A percentile compares a stretch with the other conserved stretches of the same genome.
Evolutionary conservation across 2,797 vertebrate genomes (phyloP).

Genomic region (Ispidina lecontei): DNA sequence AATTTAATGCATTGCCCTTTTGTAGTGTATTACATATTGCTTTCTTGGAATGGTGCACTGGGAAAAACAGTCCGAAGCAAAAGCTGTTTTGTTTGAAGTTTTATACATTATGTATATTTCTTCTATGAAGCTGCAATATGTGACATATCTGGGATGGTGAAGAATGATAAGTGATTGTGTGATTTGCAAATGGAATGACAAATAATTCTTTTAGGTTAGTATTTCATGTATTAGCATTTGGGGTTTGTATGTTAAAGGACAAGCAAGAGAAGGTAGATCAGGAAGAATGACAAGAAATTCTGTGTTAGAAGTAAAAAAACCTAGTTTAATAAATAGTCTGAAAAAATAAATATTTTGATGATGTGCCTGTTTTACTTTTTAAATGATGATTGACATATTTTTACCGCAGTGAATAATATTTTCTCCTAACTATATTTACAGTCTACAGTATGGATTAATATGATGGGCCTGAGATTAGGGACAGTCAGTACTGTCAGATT

Average conservation of each 20-base stretch:
- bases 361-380: background rate
- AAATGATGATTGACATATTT: background rate
- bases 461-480: background rate
- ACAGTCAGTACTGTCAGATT: background rate
- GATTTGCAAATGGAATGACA: conserved; percentile 15
- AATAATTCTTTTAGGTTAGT: background rate
- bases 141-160: background rate
- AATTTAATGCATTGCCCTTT: conserved; percentile 46
- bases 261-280: background rate
- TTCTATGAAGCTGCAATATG: background rate
- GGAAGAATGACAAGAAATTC: background rate
- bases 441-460: background rate
- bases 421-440: background rate
- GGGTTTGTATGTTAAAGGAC: background rate
- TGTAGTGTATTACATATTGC: background rate
- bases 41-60: conserved; percentile 16
- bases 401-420: background rate
- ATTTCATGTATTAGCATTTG: background rate
- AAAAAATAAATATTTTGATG: background rate
- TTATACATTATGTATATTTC: background rate
- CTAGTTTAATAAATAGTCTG: background rate
- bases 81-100: conserved; percentile 31
- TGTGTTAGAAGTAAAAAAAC: background rate
- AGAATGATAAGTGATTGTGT: background rate
- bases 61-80: conserved; percentile 18